Evolutionary conservation across 1,140 invertebrate species (phyloP), one percentile per base, ranked within the genome.

Genomic region (Bombus picipes): DNA sequence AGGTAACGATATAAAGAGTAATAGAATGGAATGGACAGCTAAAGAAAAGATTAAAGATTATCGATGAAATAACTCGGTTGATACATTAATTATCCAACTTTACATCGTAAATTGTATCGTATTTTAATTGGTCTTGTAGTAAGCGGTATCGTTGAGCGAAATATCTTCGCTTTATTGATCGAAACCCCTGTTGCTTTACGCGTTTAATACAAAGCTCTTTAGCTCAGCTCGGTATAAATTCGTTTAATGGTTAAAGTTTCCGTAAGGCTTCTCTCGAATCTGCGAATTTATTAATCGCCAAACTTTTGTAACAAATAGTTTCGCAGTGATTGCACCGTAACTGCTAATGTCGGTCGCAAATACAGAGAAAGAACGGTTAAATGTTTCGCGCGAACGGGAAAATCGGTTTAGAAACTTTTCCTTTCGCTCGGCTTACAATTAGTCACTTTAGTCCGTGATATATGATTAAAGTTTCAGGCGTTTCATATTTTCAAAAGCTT

Each of bases 211-310:
- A 32, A 34, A 66, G 28, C 76, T 66, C 28, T 41, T 39, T 41
- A 41, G 4, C 37, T 12, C 25, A 9, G 74, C 12, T n/a, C 59
- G n/a, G 39, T 25, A 43, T 25, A 37, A 65, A 65, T 78, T 65
- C 59, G n/a, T 66, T 66, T 65, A 78, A 41, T 66, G 76, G 76
- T 66, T 13, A 34, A 78, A 78, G n/a, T 78, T 78, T 78, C 8
- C 57, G 1, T 34, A 34, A 25, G 39, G 28, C 13, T 28, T 13
- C 32, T 32, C 76, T 43, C 41, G 37, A 78, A 78, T 78, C 47
- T 37, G 39, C 47, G 71, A 73, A 73, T 73, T 76, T 78, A 78
- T 78, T 78, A 78, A 78, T 78, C 37, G 39, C 12, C 32, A 57
- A 76, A 76, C 47, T 76, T 76, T 12, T 15, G 1, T 37, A 37